phyloP scores from a whole-genome alignment of 1,140 invertebrate genomes.

The Eufriesea mexicana region DNA sequence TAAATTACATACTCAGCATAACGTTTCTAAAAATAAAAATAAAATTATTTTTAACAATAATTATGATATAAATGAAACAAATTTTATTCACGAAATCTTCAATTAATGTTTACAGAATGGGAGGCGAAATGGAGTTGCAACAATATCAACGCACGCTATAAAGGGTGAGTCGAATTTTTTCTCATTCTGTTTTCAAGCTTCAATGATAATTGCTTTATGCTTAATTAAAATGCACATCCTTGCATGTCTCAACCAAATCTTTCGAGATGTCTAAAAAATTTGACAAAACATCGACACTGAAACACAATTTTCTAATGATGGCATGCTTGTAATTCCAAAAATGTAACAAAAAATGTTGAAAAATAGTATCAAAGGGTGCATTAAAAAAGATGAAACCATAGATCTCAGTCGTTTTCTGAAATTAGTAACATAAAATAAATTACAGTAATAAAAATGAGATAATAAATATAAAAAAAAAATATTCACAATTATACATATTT shows the following conservation, averaged over 20 bases:
- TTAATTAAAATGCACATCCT: neutral
- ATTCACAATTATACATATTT: too few species aligned
- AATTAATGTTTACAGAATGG: neutral
- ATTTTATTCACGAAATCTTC: neutral
- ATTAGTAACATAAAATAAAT: too few species aligned
- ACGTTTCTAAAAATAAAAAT: too few species aligned
- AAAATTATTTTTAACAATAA: too few species aligned
- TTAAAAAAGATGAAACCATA: too few species aligned
- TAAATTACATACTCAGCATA: neutral
- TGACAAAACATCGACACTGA: neutral
- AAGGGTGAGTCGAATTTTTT: conserved; percentile 6
- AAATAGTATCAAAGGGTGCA: too few species aligned
- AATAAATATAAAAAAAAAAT: too few species aligned
- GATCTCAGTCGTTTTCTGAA: too few species aligned
- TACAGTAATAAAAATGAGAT: too few species aligned
- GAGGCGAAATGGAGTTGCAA: neutral
- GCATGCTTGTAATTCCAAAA: neutral
- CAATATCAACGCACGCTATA: neutral
- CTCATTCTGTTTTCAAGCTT: neutral
- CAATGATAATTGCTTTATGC: neutral
- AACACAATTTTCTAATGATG: too few species aligned
- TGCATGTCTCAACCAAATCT: neutral
- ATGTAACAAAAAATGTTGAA: too few species aligned
- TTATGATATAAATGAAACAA: too few species aligned
- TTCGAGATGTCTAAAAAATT: neutral